Conservation (phyloP, 2,888 invertebrate species). For the Merodon equestris region DNA sequence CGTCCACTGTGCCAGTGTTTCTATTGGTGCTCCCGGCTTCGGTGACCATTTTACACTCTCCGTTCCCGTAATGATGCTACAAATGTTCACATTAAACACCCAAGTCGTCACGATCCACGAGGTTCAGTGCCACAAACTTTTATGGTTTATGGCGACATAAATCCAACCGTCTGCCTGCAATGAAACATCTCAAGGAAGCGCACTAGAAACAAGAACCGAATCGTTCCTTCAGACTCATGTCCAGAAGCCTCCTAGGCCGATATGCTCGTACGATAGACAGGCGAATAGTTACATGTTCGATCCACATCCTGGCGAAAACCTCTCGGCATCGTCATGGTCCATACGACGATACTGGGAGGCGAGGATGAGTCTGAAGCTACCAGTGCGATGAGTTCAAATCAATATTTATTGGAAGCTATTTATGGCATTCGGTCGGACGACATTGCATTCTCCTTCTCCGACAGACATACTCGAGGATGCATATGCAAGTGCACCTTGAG, state of each 20-base stretch:
- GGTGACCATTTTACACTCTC: too few species aligned
- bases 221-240: conserved; percentile 16
- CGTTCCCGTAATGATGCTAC: not conserved
- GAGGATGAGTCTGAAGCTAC: conserved; percentile 5
- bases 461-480: not conserved
- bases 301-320: too few species aligned
- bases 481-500: too few species aligned
- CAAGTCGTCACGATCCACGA: conserved; percentile 49
- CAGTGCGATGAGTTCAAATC: conserved; percentile 37
- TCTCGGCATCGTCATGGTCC: too few species aligned
- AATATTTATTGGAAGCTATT: conserved; percentile 42
- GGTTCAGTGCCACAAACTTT: conserved; percentile 53
- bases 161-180: too few species aligned
- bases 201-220: too few species aligned
- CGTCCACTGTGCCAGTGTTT: too few species aligned
- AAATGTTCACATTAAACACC: conserved; percentile 33
- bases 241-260: too few species aligned
- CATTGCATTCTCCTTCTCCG: not conserved
- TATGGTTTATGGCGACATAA: conserved; percentile 62
- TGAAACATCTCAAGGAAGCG: not conserved
- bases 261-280: too few species aligned
- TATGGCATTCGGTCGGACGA: conserved; percentile 38
- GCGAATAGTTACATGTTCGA: too few species aligned
- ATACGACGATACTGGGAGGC: too few species aligned
- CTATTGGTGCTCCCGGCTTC: too few species aligned